phyloP scores from a whole-genome alignment of 1,140 invertebrate species.

The Aphelenchoides avenae region DNA sequence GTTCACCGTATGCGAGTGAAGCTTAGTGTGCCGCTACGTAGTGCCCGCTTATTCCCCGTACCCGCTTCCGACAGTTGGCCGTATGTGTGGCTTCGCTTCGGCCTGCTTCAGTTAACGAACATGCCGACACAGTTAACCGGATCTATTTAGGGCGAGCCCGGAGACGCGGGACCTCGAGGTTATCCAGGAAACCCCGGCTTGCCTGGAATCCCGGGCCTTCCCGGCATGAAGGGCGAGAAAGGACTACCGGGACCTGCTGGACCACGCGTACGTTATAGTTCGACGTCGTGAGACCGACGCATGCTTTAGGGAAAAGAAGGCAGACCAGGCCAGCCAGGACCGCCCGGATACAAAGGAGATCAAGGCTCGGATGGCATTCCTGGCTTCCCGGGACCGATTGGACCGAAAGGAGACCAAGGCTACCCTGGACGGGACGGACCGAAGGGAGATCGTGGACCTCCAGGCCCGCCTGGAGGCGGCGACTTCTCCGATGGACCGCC shows the following conservation, averaged over 20 bases:
- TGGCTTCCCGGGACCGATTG: slow-evolving; percentile 51
- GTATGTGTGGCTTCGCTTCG: too few species aligned
- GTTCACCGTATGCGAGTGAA: too few species aligned
- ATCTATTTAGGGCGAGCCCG: slow-evolving; percentile 54
- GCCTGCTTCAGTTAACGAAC: too few species aligned
- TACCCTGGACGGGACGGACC: slow-evolving; percentile 44
- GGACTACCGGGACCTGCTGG: slow-evolving; percentile 57
- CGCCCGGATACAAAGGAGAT: slow-evolving; percentile 56
- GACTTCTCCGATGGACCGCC: slow-evolving; percentile 57
- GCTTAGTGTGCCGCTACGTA: too few species aligned
- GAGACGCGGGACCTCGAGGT: slow-evolving; percentile 52
- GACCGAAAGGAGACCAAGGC: slow-evolving; percentile 56
- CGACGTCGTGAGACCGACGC: too few species aligned
- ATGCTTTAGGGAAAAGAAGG: slow-evolving; percentile 60
- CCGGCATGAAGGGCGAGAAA: slow-evolving; percentile 59
- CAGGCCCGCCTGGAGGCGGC: slow-evolving; percentile 56
- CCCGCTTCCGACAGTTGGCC: too few species aligned
- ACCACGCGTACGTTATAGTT: slow-evolving; percentile 46
- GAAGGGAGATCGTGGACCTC: slow-evolving; percentile 53
- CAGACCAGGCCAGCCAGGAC: slow-evolving; percentile 49
- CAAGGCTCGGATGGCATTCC: slow-evolving; percentile 55
- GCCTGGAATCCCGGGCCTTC: slow-evolving; percentile 52
- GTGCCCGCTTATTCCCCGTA: too few species aligned
- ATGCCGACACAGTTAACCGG: too few species aligned
- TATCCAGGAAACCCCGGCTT: slow-evolving; percentile 54